phyloP scores from a whole-genome alignment of 2,113 vertebrate species.

The Corvus cornix region DNA sequence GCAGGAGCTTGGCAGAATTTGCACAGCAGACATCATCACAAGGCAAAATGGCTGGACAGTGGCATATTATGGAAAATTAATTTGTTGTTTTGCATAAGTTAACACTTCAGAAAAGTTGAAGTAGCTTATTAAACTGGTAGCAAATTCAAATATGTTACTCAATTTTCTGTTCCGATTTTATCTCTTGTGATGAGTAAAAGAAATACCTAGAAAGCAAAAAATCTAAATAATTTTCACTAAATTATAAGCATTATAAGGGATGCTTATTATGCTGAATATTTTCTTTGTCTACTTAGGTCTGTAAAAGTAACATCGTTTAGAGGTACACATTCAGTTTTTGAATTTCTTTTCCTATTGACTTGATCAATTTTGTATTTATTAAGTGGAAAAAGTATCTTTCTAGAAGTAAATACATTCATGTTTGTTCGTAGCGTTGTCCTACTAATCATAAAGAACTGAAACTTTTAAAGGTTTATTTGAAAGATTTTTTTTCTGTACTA shows the following conservation, averaged over 20 bases:
- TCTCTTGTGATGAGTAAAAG: neutral
- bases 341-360: neutral
- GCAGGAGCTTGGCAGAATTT: neutral
- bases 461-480: neutral
- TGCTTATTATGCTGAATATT: neutral
- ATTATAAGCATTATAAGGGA: neutral
- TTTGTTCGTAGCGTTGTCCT: neutral
- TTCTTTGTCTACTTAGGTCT: neutral
- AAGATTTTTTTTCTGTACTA: neutral
- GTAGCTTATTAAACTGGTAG: neutral
- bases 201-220: neutral
- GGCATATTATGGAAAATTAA: neutral
- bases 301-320: neutral
- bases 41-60: neutral
- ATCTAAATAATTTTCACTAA: neutral
- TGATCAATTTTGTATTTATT: neutral
- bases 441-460: neutral
- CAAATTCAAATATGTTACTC: neutral
- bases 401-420: neutral
- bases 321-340: neutral
- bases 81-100: neutral
- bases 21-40: neutral
- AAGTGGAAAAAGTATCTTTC: neutral
- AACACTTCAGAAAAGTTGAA: neutral
- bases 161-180: neutral